Percentiles rank a stretch among this genome's conserved stretches.
These are phyloP conservation scores for Epinotia nisella DNA, from an alignment of 2,888 invertebrate species.

Conservation along the genomic window DNA sequence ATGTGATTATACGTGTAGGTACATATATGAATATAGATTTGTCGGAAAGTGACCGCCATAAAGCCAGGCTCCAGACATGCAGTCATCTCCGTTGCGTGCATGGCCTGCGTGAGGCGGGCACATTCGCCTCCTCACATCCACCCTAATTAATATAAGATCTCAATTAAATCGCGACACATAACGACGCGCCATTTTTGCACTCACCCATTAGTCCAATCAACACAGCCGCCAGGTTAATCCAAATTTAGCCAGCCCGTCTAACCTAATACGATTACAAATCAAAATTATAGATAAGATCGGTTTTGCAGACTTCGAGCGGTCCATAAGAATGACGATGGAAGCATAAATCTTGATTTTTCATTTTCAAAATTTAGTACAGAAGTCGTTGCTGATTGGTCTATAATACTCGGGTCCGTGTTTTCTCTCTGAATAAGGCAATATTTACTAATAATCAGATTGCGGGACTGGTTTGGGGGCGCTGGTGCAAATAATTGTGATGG, in stretches of 20 bases:
- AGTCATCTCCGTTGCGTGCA: constrained; percentile 68
- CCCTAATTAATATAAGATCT: constrained; percentile 85
- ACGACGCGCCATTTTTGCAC: constrained; percentile 77
- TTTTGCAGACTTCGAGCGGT: not conserved
- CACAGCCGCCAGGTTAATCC: not conserved
- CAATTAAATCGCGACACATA: constrained; percentile 84
- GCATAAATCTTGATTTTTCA: not conserved
- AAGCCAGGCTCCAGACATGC: constrained; percentile 16
- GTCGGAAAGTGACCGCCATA: constrained; percentile 14
- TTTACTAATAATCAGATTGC: constrained; percentile 66
- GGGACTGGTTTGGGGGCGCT: constrained; percentile 68
- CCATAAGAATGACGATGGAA: not conserved
- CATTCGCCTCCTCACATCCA: constrained; percentile 76
- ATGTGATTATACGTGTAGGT: not conserved
- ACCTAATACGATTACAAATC: not conserved
- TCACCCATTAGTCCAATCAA: constrained; percentile 59
- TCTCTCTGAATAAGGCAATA: constrained; percentile 73
- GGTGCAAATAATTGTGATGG: constrained; percentile 46
- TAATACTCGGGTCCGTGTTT: constrained; percentile 50
- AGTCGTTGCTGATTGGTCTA: constrained; percentile 20
- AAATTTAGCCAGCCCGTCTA: not conserved
- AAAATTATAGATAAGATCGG: not conserved
- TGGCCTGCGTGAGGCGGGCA: constrained; percentile 79
- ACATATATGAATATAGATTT: not conserved
- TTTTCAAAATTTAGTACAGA: not conserved